Evolutionary conservation across 2,888 invertebrate species (phyloP).

Genomic region (Netelia inedita): DNA sequence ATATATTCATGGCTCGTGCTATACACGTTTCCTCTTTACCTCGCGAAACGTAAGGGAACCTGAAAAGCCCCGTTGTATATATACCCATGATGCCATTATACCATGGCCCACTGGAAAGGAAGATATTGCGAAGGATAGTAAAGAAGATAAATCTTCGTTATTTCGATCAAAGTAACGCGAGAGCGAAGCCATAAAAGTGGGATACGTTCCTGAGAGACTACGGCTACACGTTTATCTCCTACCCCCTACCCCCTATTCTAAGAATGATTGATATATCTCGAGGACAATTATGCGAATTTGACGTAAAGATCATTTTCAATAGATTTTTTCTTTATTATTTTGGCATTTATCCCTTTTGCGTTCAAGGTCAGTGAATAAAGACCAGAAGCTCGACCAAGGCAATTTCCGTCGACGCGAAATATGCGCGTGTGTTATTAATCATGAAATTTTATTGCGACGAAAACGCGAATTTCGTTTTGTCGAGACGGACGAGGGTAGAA

Average conservation of each 20-base stretch:
- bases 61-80: slow-evolving; percentile 37
- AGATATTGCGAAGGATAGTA: slow-evolving; percentile 36
- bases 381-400: not conserved
- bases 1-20: slow-evolving; percentile 20
- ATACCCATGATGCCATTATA: slow-evolving; percentile 13
- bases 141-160: slow-evolving; percentile 51
- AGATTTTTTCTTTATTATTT: no score
- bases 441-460: slow-evolving; percentile 46
- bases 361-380: not conserved
- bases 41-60: slow-evolving; percentile 43
- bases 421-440: not conserved
- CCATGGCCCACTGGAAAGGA: slow-evolving; percentile 16
- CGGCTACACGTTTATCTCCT: not conserved
- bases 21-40: slow-evolving; percentile 32
- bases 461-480: slow-evolving; percentile 13
- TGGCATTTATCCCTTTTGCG: no score
- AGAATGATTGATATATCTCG: not conserved
- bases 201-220: not conserved
- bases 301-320: no score
- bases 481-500: not conserved
- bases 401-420: not conserved
- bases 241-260: not conserved
- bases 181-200: not conserved
- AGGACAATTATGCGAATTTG: no score
- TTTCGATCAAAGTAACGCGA: slow-evolving; percentile 31